Base-by-base conservation (phyloP, 2,113 vertebrate species). In the Parus major region DNA sequence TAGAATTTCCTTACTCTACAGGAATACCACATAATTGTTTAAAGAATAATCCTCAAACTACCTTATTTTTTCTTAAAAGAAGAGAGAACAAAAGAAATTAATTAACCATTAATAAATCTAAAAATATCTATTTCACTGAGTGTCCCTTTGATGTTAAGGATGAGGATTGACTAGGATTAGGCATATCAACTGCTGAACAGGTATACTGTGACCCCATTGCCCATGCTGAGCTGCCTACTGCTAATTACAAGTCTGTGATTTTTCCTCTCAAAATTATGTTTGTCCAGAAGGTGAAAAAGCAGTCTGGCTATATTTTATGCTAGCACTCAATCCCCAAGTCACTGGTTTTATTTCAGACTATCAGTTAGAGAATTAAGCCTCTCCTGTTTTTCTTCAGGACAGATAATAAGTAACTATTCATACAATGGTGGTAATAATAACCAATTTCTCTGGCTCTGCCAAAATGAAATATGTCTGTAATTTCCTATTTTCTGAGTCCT, bases 391-490 rank as follows among this genome's bases (percentile, higher is more conserved):
- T 73, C 56, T 84, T 93, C 57, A 66, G 49, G 73, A 79, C 18
- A 17, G 47, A 14, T 81, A 89, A 92, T 63, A 89, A 93, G 81
- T 88, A 96, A 92, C 21, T 77, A 36, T 64, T 80, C 75, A 53
- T 63, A 88, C 41, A 73, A 60, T 80, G 24, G 79, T 77, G 56
- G 60, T 28, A 81, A 92, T 36, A 75, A 88, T 73, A 94, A 94
- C 33, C 75, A 72, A 91, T 88, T 86, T 92, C 86, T 94, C 72
- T 79, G 64, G 42, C 46, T 92, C 66, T 85, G 82, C 29, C 75
- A 90, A 86, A 93, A 92, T 95, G 88, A 97, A 96, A 92, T 93
- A 96, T 24, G n/a, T 44, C 92, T 92, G 84, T 55, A 90, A 94
- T 97, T 95, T 97, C 90, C 95, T 93, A 83, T 44, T 79, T 91